Conservation (phyloP, 2,113 vertebrate genomes). For the Gracilinanus agilis region DNA sequence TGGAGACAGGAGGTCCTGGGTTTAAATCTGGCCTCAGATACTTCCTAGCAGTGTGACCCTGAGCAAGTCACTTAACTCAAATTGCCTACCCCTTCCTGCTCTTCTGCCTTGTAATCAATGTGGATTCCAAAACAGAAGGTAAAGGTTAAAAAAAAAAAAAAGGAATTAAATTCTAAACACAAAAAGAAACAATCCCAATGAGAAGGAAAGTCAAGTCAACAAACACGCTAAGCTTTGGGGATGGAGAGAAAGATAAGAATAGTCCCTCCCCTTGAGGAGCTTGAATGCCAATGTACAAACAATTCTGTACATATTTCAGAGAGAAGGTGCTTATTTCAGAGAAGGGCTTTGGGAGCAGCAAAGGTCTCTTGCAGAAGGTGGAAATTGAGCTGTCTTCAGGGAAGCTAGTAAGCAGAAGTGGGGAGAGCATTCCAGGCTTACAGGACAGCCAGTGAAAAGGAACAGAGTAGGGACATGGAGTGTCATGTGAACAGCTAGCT, state of each 20-base stretch:
- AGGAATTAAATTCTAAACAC: background rate
- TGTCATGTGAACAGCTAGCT: background rate
- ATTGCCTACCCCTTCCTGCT: no score
- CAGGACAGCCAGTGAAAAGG: background rate
- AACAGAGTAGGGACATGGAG: background rate
- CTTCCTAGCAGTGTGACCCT: no score
- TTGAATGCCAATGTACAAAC: background rate
- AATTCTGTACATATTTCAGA: background rate
- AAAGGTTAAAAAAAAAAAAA: no score
- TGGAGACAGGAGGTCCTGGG: no score
- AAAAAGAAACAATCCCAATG: background rate
- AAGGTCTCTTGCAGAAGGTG: background rate
- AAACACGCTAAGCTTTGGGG: background rate
- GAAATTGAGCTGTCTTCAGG: background rate
- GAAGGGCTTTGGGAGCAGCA: background rate
- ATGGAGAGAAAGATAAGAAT: background rate
- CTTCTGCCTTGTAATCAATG: no score
- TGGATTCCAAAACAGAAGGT: no score
- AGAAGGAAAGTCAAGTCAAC: background rate
- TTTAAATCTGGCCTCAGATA: no score
- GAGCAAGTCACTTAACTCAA: no score
- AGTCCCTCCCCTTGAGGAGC: background rate
- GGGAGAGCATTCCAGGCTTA: background rate
- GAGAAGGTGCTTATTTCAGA: background rate
- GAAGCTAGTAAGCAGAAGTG: background rate